phyloP scores from a whole-genome alignment of 2,888 invertebrate genomes.

The Hemicrepidius hirtus region DNA sequence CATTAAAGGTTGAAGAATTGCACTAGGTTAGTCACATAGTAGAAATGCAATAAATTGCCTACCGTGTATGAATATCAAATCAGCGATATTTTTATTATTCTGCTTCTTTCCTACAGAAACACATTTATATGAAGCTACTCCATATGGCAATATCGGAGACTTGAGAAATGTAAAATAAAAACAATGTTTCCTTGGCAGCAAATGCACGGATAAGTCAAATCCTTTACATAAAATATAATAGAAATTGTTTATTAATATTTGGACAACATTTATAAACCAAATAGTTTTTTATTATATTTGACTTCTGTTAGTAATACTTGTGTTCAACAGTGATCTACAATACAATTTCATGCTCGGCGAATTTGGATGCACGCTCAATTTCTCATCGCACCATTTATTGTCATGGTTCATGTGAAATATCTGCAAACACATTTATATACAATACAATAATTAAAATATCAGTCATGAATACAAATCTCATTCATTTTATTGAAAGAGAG shows the following conservation, averaged over 20 bases:
- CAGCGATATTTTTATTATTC: not conserved
- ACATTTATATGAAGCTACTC: not conserved
- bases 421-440: too few species aligned
- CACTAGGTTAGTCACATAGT: not conserved
- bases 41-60: conserved; percentile 5
- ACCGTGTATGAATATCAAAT: conserved; percentile 24
- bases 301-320: not conserved
- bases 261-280: too few species aligned
- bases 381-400: not conserved
- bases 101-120: not conserved
- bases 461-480: too few species aligned
- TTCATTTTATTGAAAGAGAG: too few species aligned
- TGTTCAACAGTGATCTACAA: not conserved
- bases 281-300: not conserved
- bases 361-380: conserved; percentile 17
- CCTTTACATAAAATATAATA: too few species aligned
- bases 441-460: too few species aligned
- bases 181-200: too few species aligned
- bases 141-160: not conserved
- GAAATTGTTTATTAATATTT: too few species aligned
- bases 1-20: not conserved
- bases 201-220: too few species aligned
- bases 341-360: conserved; percentile 8
- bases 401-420: conserved; percentile 7
- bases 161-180: too few species aligned